A percentile compares a stretch with the other conserved stretches of the same genome.
phyloP scores from a whole-genome alignment of 2,797 vertebrate species.

The Poecile montanus region DNA sequence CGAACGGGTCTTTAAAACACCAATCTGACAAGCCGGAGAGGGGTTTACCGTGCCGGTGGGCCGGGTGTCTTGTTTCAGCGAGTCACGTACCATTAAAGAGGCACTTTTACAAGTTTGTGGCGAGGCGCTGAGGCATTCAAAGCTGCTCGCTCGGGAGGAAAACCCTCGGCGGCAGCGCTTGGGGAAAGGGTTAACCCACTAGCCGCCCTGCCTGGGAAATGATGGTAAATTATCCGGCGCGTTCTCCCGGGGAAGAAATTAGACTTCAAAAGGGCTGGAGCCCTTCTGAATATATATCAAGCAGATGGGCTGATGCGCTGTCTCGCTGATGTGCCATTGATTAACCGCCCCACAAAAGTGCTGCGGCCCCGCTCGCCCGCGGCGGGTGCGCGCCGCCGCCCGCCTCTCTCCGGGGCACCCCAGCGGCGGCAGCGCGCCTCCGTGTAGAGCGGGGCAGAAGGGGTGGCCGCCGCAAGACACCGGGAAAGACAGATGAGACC shows the following conservation, averaged over 20 bases:
- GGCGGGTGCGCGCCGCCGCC: neutral
- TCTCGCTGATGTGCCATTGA: constrained; percentile 52
- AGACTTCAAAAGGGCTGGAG: constrained; percentile 53
- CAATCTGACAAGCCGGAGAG: neutral
- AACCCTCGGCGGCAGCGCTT: neutral
- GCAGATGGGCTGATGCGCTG: constrained; percentile 64
- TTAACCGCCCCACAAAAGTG: constrained; percentile 20
- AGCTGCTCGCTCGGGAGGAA: neutral
- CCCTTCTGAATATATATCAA: constrained; percentile 55
- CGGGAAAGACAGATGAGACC: neutral
- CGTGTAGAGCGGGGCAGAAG: rapidly evolving
- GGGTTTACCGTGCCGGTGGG: neutral
- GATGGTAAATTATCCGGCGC: constrained; percentile 54
- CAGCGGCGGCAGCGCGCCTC: neutral
- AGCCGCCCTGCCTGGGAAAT: neutral
- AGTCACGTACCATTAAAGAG: neutral
- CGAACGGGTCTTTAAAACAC: neutral
- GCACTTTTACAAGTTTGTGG: neutral
- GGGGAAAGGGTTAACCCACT: constrained; percentile 51
- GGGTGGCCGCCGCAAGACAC: neutral
- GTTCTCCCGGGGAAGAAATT: constrained; percentile 66
- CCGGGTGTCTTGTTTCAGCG: neutral
- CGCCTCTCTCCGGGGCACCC: neutral
- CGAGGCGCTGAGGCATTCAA: neutral
- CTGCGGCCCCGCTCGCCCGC: neutral